Conservation (phyloP, 2,888 invertebrate genomes). For the Frankliniella fusca region DNA sequence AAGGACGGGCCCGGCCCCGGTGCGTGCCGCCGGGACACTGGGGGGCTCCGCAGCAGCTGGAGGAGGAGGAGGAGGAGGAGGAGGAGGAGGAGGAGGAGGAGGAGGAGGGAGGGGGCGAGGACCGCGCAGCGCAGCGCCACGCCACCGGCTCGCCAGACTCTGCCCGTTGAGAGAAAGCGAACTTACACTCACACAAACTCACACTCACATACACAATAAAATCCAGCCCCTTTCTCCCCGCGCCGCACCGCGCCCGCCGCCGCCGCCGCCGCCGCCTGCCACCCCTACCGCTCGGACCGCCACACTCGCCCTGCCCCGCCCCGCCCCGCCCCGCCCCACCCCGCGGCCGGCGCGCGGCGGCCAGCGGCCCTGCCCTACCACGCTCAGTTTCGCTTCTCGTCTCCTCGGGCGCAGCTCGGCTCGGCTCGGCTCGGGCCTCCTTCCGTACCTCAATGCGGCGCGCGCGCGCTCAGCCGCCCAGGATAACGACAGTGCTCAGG, state of each 20-base stretch:
- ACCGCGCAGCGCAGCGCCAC: too few relatives aligned
- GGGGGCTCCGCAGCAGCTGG: too few relatives aligned
- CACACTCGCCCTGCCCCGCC: neutral
- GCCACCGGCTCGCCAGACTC: neutral
- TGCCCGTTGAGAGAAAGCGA: constrained; percentile 12
- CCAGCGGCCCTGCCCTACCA: neutral
- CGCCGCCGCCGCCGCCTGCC: neutral
- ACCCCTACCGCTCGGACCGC: neutral
- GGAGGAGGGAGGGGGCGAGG: too few relatives aligned
- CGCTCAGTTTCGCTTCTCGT: neutral
- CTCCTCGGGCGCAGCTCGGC: neutral
- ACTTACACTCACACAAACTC: constrained; percentile 26
- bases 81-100: too few relatives aligned
- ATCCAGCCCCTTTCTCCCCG: constrained; percentile 17
- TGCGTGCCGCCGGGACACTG: too few relatives aligned
- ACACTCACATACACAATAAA: constrained; percentile 26
- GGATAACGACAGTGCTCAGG: neutral
- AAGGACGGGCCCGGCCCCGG: too few relatives aligned
- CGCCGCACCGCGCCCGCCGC: neutral
- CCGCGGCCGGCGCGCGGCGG: neutral
- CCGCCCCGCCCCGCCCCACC: neutral
- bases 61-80: too few relatives aligned
- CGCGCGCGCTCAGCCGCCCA: neutral
- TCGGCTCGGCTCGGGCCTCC: neutral
- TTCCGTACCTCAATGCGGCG: neutral